Evolutionary conservation across 2,888 invertebrate genomes (phyloP).

Genomic region (Clivina fossor): DNA sequence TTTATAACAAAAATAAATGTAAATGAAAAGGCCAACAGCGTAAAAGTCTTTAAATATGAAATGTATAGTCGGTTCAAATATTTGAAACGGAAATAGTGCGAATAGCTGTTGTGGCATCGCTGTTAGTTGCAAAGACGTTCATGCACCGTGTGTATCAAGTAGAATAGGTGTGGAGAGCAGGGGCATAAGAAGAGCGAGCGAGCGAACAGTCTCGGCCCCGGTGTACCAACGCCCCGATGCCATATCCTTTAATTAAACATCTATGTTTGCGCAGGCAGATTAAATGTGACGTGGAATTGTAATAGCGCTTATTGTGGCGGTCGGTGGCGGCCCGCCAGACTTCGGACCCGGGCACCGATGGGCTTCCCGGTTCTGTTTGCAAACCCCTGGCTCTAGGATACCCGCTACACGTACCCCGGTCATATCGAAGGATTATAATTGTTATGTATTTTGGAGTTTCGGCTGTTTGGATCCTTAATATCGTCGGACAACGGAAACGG

Average conservation of each 20-base stretch:
- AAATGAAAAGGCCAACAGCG: too few relatives aligned
- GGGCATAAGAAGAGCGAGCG: too few relatives aligned
- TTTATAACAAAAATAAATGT: too few relatives aligned
- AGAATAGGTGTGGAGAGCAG: too few relatives aligned
- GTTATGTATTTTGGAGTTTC: conserved; percentile 25
- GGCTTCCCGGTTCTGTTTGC: not conserved
- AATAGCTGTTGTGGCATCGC: conserved; percentile 3
- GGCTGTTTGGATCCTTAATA: not conserved
- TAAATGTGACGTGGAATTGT: conserved; percentile 57
- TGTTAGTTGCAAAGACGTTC: conserved; percentile 4
- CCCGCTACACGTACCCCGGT: conserved; percentile 14
- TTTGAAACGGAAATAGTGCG: too few relatives aligned
- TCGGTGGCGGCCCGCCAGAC: conserved; percentile 5
- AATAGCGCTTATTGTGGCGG: conserved; percentile 56
- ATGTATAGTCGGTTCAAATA: too few relatives aligned
- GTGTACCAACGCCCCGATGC: conserved; percentile 37
- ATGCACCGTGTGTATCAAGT: too few relatives aligned
- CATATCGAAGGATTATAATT: conserved; percentile 33
- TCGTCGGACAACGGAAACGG: too few relatives aligned
- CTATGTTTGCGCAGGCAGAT: conserved; percentile 56
- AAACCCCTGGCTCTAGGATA: too few relatives aligned
- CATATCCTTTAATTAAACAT: conserved; percentile 57
- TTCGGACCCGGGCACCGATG: conserved; percentile 2
- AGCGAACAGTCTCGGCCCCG: too few relatives aligned
- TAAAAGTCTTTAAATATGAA: too few relatives aligned